These are phyloP conservation scores for Azorinus chamasolen DNA, from an alignment of 2,888 invertebrate genomes.

Conservation along the genomic window DNA sequence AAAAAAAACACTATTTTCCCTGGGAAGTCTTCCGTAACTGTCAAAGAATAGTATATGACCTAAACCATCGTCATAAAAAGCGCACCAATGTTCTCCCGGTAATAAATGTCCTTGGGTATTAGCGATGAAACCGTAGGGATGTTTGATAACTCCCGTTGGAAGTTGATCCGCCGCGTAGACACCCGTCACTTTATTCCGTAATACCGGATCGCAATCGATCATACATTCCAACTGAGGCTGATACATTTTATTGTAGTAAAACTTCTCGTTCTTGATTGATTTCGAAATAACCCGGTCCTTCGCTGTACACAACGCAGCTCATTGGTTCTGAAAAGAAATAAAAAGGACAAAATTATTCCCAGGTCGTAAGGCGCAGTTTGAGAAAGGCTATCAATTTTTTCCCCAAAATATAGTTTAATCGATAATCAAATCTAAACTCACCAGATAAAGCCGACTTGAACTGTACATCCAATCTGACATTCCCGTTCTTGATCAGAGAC, in stretches of 20 bases:
- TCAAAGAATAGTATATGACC: slow-evolving; percentile 24
- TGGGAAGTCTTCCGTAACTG: slow-evolving; percentile 26
- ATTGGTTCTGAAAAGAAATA: slow-evolving; percentile 22
- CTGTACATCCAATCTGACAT: slow-evolving; percentile 14
- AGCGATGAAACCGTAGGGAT: slow-evolving; percentile 29
- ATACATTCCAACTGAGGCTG: slow-evolving; percentile 30
- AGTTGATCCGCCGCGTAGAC: slow-evolving; percentile 39
- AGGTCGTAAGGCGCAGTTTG: too few species aligned
- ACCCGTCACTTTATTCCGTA: slow-evolving; percentile 16
- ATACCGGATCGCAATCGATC: slow-evolving; percentile 25
- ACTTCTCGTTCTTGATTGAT: slow-evolving; percentile 24
- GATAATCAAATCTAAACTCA: background rate
- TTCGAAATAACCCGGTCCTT: slow-evolving; percentile 13
- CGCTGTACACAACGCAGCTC: slow-evolving; percentile 21
- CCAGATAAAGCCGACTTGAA: slow-evolving; percentile 14
- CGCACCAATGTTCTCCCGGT: slow-evolving; percentile 42
- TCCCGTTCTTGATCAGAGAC: background rate
- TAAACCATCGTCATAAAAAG: slow-evolving; percentile 23
- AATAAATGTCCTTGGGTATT: slow-evolving; percentile 24
- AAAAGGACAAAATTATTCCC: background rate
- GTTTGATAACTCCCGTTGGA: slow-evolving; percentile 1
- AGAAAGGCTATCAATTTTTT: too few species aligned
- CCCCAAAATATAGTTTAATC: too few species aligned
- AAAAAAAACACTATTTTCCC: slow-evolving; percentile 24
- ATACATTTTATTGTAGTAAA: slow-evolving; percentile 21